Conservation (phyloP, 2,888 invertebrate genomes). For the Eurois occulta region DNA sequence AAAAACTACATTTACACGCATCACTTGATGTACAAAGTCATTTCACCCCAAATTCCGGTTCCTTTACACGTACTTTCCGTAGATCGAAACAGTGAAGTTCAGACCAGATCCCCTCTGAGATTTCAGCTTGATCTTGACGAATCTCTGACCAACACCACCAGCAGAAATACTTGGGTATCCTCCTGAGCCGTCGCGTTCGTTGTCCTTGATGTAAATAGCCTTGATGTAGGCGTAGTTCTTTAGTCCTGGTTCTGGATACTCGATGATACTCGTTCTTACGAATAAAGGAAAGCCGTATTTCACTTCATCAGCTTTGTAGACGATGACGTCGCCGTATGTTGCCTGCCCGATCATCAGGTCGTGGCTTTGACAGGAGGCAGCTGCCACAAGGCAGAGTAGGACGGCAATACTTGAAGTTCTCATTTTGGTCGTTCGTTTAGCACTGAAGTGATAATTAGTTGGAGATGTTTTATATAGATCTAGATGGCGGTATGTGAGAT, state of each 20-base stretch:
- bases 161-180: conserved; percentile 82
- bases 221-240: conserved; percentile 82
- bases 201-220: conserved; percentile 83
- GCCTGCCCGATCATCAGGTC: conserved; percentile 80
- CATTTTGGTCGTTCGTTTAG: conserved; percentile 85
- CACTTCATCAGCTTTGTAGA: conserved; percentile 80
- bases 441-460: conserved; percentile 80
- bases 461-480: conserved; percentile 81
- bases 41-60: not conserved
- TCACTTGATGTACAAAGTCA: conserved; percentile 28
- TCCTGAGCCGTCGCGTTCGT: conserved; percentile 80
- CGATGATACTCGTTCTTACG: conserved; percentile 78
- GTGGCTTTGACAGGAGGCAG: conserved; percentile 80
- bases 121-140: conserved; percentile 85
- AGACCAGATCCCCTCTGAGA: conserved; percentile 83
- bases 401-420: conserved; percentile 72
- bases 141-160: conserved; percentile 85
- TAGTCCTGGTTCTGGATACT: conserved; percentile 82
- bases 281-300: conserved; percentile 85
- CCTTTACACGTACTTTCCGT: conserved; percentile 80
- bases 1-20: not conserved
- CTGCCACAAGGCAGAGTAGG: conserved; percentile 76
- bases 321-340: conserved; percentile 81
- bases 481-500: conserved; percentile 73
- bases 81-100: conserved; percentile 86